Percentiles rank a stretch among this genome's conserved stretches.
Conservation (phyloP, 2,113 vertebrate species). For the Platanista minor region DNA sequence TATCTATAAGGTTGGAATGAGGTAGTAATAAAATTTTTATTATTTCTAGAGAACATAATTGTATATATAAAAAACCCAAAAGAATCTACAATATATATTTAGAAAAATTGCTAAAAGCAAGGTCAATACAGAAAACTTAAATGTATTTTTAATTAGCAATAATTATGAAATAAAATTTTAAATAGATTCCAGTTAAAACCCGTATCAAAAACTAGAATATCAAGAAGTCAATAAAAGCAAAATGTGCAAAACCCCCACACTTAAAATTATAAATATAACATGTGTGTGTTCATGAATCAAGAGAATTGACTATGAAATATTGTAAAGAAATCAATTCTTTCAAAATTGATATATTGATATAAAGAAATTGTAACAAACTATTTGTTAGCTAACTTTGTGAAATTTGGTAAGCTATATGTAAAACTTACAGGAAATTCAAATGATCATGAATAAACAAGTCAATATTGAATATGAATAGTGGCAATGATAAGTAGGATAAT, state of each 20-base stretch:
- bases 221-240: background rate
- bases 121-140: background rate
- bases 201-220: background rate
- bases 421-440: background rate
- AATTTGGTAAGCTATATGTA: background rate
- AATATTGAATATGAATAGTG: background rate
- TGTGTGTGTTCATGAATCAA: background rate
- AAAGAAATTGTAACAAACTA: background rate
- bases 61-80: background rate
- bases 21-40: background rate
- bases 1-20: background rate
- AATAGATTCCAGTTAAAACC: background rate
- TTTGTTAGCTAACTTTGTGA: background rate
- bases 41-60: background rate
- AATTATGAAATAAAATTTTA: background rate
- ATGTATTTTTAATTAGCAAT: background rate
- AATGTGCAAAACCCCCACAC: background rate
- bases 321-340: background rate
- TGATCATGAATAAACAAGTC: background rate
- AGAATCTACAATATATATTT: background rate
- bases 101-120: background rate
- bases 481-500: background rate
- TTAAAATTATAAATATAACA: background rate
- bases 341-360: background rate
- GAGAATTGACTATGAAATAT: background rate